Evolutionary conservation across 2,797 vertebrate genomes (phyloP), one percentile per base, ranked within the genome.

Genomic region (Staurois parvus): DNA sequence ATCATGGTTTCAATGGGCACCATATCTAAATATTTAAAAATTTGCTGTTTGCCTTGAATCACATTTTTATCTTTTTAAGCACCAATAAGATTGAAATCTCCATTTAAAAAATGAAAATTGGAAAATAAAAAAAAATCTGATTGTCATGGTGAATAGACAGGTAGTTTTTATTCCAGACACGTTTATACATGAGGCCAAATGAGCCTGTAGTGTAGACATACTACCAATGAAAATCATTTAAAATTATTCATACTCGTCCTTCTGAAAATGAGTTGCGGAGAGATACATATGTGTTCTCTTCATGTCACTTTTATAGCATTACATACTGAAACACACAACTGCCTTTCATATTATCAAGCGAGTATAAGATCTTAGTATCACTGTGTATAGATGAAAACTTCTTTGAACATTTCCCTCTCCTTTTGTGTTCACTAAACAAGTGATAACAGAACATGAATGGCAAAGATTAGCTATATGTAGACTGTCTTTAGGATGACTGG

Each of bases 401-500:
- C 42, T 34, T 79, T 69, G 40, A 79, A 79, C 78, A 52, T 79
- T 68, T 70, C 26, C 21, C 11, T 30, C 8, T 48, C 29, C 48
- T 75, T 78, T 79, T 79, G 42, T 52, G 24, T 69, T 79, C 6
- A 29, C 64, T 34, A 79, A 69, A 42, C 45, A 52, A 68, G 42
- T 69, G 40, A 79, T 68, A 70, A 21, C 29, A 48, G n/a, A n/a
- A 69, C 66, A 70, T 40, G 72, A 69, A 48, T 79, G n/a, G 37
- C 29, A 32, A 32, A 21, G 34, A 52, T 48, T 52, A 69, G 21
- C 42, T 69, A 52, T 69, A 70, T 32, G n/a, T 79, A 84, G 78
- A 85, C n/a, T 62, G 81, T 84, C 72, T 88, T 32, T 85, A 88
- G n/a, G 78, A 88, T 69, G 62, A 28, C 75, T 85, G 89, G 73